Base-by-base conservation (phyloP, 1,140 invertebrate species). In the Battus philenor region DNA sequence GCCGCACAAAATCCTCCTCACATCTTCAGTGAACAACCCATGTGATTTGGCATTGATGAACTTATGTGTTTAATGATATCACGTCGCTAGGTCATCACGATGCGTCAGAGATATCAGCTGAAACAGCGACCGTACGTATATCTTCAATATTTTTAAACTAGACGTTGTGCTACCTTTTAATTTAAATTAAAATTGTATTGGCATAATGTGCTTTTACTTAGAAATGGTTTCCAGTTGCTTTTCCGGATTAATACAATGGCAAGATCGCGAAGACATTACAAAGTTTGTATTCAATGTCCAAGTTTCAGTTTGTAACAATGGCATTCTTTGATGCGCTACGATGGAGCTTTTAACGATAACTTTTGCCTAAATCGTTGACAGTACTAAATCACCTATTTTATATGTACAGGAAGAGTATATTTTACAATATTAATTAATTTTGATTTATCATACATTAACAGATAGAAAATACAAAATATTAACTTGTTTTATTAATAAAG, bases 21-120 rank as follows among this genome's bases (percentile, higher is more conserved):
- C n/a, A n/a, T n/a, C 61, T 57, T 41, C 20, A 46, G 59, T 62
- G 55, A 34, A 56, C 60, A 68, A 59, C 56, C 57, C 39, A 65
- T 65, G 57, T 73, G 64, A 65, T 68, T 44, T 67, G 55, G 56
- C 36, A n/a, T n/a, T n/a, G n/a, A n/a, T n/a, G n/a, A n/a, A n/a
- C n/a, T n/a, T n/a, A n/a, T n/a, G n/a, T 52, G 52, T 57, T 53
- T 46, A 6, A n/a, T 9, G n/a, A 27, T 9, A 27, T n/a, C 5
- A 6, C 24, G 2, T 4, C 24, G 4, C 36, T 47, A 46, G 48
- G 18, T 27, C 38, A 16, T 26, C 50, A 74, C 31, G 46, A 84
- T 84, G 80, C 77, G 77, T 59, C 78, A 84, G 59, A 63, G 80
- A 58, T 84, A 84, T 65, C 80, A 84, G 64, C 66, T 84, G 55